Evolutionary conservation across 2,113 vertebrate genomes (phyloP).

Genomic region (Arvicanthis niloticus): DNA sequence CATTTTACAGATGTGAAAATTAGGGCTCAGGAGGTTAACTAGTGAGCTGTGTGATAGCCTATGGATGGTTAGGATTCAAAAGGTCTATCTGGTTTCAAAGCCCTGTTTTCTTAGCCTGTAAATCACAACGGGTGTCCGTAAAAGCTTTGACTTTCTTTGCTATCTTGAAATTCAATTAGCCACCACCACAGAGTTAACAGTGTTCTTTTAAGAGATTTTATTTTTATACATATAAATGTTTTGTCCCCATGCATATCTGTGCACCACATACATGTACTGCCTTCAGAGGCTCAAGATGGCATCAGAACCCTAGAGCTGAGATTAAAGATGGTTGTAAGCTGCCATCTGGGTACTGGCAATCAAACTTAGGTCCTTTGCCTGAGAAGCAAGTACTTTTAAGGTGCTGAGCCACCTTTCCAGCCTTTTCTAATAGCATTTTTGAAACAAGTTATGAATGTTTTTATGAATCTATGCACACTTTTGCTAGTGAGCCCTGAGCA

Average conservation of each 20-base stretch:
- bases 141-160: constrained; percentile 53
- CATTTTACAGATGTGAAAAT: constrained; percentile 54
- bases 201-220: neutral
- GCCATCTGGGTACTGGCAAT: neutral
- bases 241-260: neutral
- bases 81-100: neutral
- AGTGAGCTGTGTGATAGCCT: constrained; percentile 24
- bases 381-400: neutral
- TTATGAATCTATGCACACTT: neutral
- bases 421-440: neutral
- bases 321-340: neutral
- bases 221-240: neutral
- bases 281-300: neutral
- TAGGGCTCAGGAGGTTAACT: constrained; percentile 25
- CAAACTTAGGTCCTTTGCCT: neutral
- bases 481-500: neutral
- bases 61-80: constrained; percentile 45
- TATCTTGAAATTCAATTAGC: constrained; percentile 25
- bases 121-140: neutral
- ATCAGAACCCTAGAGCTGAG: neutral
- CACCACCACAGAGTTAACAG: constrained; percentile 22
- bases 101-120: constrained; percentile 9
- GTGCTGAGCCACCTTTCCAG: neutral
- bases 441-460: constrained; percentile 31
- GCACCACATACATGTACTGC: neutral